A percentile compares a stretch with the other conserved stretches of the same genome.
Conservation (phyloP, 1,140 invertebrate species). For the Ctenoplectra terminalis region DNA sequence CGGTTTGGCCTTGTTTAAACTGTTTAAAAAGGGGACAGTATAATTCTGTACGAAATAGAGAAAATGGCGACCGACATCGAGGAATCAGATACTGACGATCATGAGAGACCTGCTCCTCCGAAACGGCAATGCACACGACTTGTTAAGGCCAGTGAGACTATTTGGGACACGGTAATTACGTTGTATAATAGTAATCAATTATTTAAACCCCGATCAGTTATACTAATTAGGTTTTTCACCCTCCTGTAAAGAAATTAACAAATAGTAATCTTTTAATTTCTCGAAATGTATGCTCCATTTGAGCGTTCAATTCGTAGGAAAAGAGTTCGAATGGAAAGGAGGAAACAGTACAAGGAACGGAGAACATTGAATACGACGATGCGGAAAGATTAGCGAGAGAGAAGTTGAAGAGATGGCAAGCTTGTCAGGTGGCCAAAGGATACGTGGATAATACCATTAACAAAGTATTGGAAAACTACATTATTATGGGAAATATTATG, state of each 20-base stretch:
- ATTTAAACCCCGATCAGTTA: background rate
- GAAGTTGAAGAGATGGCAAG: conserved; percentile 85
- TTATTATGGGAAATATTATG: conserved; percentile 83
- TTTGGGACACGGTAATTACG: conserved; percentile 69
- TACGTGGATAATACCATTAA: conserved; percentile 90
- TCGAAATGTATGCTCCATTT: background rate
- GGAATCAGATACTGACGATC: conserved; percentile 77
- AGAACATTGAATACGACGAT: conserved; percentile 60
- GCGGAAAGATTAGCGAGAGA: conserved; percentile 68
- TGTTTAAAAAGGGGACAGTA: background rate
- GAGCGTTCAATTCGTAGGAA: conserved; percentile 50
- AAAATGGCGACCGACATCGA: conserved; percentile 80
- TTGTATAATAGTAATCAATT: background rate
- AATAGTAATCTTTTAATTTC: background rate
- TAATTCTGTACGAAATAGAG: conserved; percentile 45
- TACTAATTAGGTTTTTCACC: background rate
- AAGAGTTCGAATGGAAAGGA: conserved; percentile 43
- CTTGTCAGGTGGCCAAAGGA: conserved; percentile 87
- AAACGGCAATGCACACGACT: conserved; percentile 73
- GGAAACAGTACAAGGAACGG: conserved; percentile 19
- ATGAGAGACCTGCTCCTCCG: conserved; percentile 71
- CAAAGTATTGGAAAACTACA: conserved; percentile 86
- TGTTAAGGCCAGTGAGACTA: conserved; percentile 51
- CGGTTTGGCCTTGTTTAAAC: background rate
- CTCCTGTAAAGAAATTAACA: background rate